Base-by-base conservation (phyloP, 1,140 invertebrate genomes). In the Formica exsecta region DNA sequence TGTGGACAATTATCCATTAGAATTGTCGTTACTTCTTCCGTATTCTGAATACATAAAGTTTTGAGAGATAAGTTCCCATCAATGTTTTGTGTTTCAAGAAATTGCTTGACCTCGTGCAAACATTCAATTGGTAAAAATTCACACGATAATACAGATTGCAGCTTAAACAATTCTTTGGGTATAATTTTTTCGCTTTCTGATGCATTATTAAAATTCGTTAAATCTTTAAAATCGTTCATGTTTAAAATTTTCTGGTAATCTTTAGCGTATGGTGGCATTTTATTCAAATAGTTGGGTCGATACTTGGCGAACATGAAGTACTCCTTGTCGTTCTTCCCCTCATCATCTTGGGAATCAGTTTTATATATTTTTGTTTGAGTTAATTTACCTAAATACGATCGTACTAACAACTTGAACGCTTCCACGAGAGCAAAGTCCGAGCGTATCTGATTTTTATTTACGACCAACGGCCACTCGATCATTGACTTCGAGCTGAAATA, bases 1-100 rank as follows among this genome's bases (percentile, higher is more conserved):
- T 96, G 96, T 2, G 96, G 96, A 88, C 96, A 96, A 19, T 95
- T 93, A 2, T 96, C 94, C 48, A 96, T 92, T 8, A 96, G 76
- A 59, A 96, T 85, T 41, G 88, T 65, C 1, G 94, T 94, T 22
- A 89, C 92, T 22, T 89, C 73, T 54, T 94, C 93, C 0, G 84
- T 91, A 85, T 94, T 89, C 32, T 87, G 84, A 54, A 89, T 88
- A 59, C 94, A 95, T 6, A 95, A 77, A 7, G 92, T 92, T 57
- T 93, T 92, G 36, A 95, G 93, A 66, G 95, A 93, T n/a, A 95
- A 90, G 36, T 87, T 92, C 0, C 95, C 95, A 59, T 94, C 92
- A 2, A 95, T 90, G 41, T 93, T 91, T 83, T 95, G 94, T 6
- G 90, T 92, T 38, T 95, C 92, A 2, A 95, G 88, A 89, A 95